These are phyloP conservation scores for Sebastes diaconus DNA, from an alignment of 2,797 vertebrate genomes.

Conservation along the genomic window DNA sequence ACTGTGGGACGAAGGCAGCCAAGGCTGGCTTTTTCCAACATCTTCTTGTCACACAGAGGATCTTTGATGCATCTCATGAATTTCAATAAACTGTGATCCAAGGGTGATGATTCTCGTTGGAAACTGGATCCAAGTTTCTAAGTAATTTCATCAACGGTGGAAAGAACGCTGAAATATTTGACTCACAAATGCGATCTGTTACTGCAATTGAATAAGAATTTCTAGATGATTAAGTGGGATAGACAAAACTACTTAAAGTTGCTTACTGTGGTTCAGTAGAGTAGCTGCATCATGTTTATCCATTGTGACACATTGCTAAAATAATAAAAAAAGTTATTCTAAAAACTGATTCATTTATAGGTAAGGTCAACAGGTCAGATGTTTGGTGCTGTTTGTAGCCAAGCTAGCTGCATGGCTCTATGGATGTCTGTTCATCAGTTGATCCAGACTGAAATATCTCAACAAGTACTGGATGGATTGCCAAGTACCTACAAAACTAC, in stretches of 20 bases:
- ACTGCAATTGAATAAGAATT: slow-evolving; percentile 28
- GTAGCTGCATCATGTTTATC: slow-evolving; percentile 14
- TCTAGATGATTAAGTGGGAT: slow-evolving; percentile 16
- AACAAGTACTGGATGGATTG: background rate
- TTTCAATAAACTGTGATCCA: slow-evolving; percentile 41
- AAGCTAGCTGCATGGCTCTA: too few species aligned
- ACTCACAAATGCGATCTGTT: slow-evolving; percentile 44
- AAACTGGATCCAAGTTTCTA: slow-evolving; percentile 37
- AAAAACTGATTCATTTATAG: background rate
- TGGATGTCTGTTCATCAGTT: too few species aligned
- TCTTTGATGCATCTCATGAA: slow-evolving; percentile 34
- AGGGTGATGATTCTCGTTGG: slow-evolving; percentile 20
- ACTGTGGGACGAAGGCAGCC: background rate
- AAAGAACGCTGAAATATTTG: slow-evolving; percentile 28
- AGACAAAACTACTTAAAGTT: background rate
- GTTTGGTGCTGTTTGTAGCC: background rate
- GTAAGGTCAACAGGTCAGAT: background rate
- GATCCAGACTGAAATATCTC: too few species aligned
- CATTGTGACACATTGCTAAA: background rate
- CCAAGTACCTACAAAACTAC: background rate
- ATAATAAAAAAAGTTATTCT: background rate
- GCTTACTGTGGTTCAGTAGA: slow-evolving; percentile 2
- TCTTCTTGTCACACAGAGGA: slow-evolving; percentile 17
- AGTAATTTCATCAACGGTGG: slow-evolving; percentile 46
- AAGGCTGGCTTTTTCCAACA: slow-evolving; percentile 15